These are phyloP conservation scores for Mugil cephalus DNA, from an alignment of 2,113 vertebrate species.

Conservation along the genomic window DNA sequence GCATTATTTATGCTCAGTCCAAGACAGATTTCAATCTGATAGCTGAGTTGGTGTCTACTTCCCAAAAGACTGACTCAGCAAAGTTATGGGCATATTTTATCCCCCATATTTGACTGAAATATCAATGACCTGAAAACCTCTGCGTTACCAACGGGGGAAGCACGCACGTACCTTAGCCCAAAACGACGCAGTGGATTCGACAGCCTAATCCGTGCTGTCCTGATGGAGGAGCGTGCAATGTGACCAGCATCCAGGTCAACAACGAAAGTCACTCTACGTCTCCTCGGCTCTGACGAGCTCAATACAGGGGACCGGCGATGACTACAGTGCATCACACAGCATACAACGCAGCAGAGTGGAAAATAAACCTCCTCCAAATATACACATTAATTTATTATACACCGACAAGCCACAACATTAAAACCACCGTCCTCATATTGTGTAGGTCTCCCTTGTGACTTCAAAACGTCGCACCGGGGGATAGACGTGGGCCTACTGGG, in stretches of 20 bases:
- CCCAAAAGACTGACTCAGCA: slow-evolving; percentile 20
- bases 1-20: slow-evolving; percentile 39
- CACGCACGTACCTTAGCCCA: background rate
- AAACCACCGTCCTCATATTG: no score
- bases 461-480: no score
- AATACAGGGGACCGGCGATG: slow-evolving; percentile 17
- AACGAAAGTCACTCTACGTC: slow-evolving; percentile 17
- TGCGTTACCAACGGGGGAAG: background rate
- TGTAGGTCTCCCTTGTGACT: no score
- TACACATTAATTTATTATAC: background rate
- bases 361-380: background rate
- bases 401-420: no score
- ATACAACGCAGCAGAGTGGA: background rate
- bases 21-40: slow-evolving; percentile 39
- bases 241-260: slow-evolving; percentile 39
- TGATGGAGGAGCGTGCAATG: slow-evolving; percentile 32
- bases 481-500: no score
- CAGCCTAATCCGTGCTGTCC: slow-evolving; percentile 9
- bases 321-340: slow-evolving; percentile 29
- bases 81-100: slow-evolving; percentile 15
- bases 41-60: slow-evolving; percentile 33
- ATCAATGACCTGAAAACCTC: slow-evolving; percentile 4
- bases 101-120: slow-evolving; percentile 7
- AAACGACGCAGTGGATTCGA: background rate
- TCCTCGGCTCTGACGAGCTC: slow-evolving; percentile 49